These are phyloP conservation scores for Cheirogaleus major DNA, from an alignment of 2,797 vertebrate species.

Conservation along the genomic window DNA sequence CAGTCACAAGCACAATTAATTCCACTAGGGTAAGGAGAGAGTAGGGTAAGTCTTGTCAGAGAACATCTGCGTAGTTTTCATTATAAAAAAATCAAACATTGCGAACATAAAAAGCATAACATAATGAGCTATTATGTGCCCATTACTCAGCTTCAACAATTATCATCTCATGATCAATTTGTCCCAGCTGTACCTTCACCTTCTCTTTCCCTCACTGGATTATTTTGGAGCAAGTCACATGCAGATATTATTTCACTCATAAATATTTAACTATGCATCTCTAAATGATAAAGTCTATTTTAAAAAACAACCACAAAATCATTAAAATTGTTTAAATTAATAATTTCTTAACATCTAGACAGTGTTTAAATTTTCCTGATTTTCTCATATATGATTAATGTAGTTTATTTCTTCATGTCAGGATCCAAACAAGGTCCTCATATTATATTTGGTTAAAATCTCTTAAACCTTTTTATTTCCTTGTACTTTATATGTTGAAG, in stretches of 20 bases:
- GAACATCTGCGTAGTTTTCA: neutral
- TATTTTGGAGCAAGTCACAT: slow-evolving; percentile 51
- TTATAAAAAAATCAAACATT: neutral
- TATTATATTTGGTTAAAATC: neutral
- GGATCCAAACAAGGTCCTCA: neutral
- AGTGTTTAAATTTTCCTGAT: neutral
- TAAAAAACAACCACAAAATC: neutral
- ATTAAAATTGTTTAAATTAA: slow-evolving; percentile 15
- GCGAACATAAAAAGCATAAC: slow-evolving; percentile 27
- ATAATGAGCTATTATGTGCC: neutral
- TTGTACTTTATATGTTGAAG: neutral
- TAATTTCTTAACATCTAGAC: neutral
- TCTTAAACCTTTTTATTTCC: slow-evolving; percentile 15
- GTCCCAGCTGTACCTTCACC: neutral
- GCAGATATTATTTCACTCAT: neutral
- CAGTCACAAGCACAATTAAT: neutral
- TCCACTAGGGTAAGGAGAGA: neutral
- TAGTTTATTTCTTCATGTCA: slow-evolving; percentile 29
- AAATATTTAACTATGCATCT: slow-evolving; percentile 17
- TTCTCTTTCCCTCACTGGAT: neutral
- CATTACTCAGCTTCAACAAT: neutral
- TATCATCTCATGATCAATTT: neutral
- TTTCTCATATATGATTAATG: neutral
- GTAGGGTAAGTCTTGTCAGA: neutral
- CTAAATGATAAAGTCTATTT: slow-evolving; percentile 23